phyloP scores from a whole-genome alignment of 2,888 invertebrate genomes.

The Pterostichus niger region DNA sequence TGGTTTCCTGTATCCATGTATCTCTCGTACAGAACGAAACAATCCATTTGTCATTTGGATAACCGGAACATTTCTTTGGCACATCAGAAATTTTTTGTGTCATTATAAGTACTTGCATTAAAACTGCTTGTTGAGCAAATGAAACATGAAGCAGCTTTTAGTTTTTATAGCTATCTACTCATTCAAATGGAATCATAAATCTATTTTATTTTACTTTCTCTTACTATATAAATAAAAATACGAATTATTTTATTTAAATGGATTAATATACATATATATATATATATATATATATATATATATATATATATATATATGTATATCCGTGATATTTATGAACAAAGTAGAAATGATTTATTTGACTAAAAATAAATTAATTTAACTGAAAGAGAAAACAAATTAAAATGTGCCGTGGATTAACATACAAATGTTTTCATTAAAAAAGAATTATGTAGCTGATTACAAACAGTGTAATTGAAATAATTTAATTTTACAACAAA shows the following conservation, averaged over 20 bases:
- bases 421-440: conserved; percentile 41
- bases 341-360: conserved; percentile 13
- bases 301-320: no score
- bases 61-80: conserved; percentile 31
- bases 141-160: conserved; percentile 34
- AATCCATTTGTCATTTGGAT: conserved; percentile 34
- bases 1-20: background rate
- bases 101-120: conserved; percentile 32
- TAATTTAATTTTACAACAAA: conserved; percentile 21
- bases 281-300: no score
- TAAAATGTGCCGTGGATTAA: conserved; percentile 29
- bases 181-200: no score
- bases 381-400: conserved; percentile 21
- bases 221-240: no score
- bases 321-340: background rate
- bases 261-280: no score
- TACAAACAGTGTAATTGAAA: conserved; percentile 30
- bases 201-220: no score
- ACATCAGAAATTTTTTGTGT: conserved; percentile 2
- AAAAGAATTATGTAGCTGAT: conserved; percentile 33
- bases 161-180: background rate
- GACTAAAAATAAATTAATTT: conserved; percentile 36
- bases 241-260: background rate
- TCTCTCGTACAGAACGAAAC: conserved; percentile 25
- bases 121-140: conserved; percentile 30